Evolutionary conservation across 2,797 vertebrate genomes (phyloP).

Genomic region (Decapterus maruadsi): DNA sequence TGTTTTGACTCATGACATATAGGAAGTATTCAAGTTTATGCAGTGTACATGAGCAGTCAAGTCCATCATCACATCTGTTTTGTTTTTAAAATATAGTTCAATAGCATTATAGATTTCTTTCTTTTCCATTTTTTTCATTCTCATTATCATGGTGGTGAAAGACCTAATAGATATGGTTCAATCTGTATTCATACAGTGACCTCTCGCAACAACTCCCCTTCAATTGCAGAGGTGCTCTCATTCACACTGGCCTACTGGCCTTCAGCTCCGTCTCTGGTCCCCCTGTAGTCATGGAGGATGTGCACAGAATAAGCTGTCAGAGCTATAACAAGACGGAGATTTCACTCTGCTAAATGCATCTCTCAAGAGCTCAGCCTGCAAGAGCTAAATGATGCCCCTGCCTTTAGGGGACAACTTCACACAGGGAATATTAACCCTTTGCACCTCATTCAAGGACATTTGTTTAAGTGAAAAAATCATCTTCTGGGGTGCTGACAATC

Average conservation of each 20-base stretch:
- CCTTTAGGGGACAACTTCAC: constrained; percentile 56
- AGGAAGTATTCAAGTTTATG: constrained; percentile 35
- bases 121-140: constrained; percentile 50
- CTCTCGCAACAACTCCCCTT: constrained; percentile 69
- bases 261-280: constrained; percentile 56
- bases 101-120: constrained; percentile 31
- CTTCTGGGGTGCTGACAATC: constrained; percentile 21
- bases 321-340: constrained; percentile 63
- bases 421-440: constrained; percentile 65
- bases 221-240: constrained; percentile 67
- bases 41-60: constrained; percentile 35
- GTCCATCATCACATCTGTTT: constrained; percentile 42
- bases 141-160: constrained; percentile 41
- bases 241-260: constrained; percentile 66
- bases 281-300: constrained; percentile 56
- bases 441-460: constrained; percentile 70
- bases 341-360: constrained; percentile 69
- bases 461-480: constrained; percentile 55
- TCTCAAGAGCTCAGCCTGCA: constrained; percentile 60
- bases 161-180: constrained; percentile 56
- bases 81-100: constrained; percentile 52
- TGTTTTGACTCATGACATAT: constrained; percentile 40
- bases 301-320: constrained; percentile 77
- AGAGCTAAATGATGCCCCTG: constrained; percentile 64
- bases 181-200: constrained; percentile 79